These are phyloP conservation scores for Penaeus japonicus DNA, from an alignment of 1,140 invertebrate genomes.

Conservation along the genomic window DNA sequence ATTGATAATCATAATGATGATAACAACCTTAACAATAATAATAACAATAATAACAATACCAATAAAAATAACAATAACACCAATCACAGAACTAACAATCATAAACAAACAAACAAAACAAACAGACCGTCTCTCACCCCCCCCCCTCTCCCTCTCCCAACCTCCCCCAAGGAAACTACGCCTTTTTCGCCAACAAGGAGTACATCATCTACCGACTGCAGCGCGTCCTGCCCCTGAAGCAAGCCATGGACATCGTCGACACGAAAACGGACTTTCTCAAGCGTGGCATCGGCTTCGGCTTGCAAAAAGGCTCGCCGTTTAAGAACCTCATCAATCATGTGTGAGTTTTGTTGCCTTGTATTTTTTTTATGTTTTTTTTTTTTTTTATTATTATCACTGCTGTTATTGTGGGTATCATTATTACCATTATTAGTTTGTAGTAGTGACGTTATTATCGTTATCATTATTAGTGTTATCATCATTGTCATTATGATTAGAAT, in stretches of 20 bases:
- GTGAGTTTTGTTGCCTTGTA: constrained; percentile 10
- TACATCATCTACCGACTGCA: constrained; percentile 47
- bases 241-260: constrained; percentile 45
- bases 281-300: constrained; percentile 40
- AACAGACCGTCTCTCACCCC: background rate
- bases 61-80: no score
- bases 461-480: no score
- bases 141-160: background rate
- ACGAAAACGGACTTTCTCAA: constrained; percentile 40
- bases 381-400: no score
- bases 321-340: constrained; percentile 39
- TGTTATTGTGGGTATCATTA: background rate
- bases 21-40: no score
- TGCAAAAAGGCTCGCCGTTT: constrained; percentile 34
- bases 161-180: constrained; percentile 41
- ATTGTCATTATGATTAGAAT: no score
- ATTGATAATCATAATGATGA: no score
- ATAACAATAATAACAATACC: no score
- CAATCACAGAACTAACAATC: no score
- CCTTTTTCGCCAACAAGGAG: constrained; percentile 49
- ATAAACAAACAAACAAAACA: no score
- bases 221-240: constrained; percentile 8
- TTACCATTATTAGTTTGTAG: no score
- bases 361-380: no score
- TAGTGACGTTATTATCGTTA: no score